A percentile compares a stretch with the other conserved stretches of the same genome.
These are phyloP conservation scores for Cotesia chilonis DNA, from an alignment of 1,140 invertebrate species.

Conservation along the genomic window DNA sequence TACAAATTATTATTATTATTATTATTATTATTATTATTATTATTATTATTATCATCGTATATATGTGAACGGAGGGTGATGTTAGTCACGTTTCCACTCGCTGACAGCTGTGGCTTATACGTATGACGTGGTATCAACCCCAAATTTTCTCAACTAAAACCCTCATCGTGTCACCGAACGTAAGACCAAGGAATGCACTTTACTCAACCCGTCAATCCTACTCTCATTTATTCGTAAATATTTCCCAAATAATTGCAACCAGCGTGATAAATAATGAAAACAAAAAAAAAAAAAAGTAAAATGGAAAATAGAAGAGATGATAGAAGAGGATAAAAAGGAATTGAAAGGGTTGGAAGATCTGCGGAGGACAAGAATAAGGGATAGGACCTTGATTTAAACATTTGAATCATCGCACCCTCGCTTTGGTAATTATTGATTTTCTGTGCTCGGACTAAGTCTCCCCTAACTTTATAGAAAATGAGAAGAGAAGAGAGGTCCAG, in stretches of 20 bases:
- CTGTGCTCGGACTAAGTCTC: slow-evolving; percentile 58
- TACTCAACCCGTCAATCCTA: slow-evolving; percentile 12
- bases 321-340: not conserved
- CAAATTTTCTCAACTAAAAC: slow-evolving; percentile 60
- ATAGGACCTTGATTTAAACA: slow-evolving; percentile 62
- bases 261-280: too few relatives aligned
- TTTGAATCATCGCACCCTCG: slow-evolving; percentile 65
- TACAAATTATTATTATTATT: slow-evolving; percentile 57
- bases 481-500: slow-evolving; percentile 41
- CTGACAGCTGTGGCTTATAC: slow-evolving; percentile 67
- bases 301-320: too few relatives aligned
- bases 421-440: slow-evolving; percentile 67
- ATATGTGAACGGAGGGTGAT: slow-evolving; percentile 51
- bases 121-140: slow-evolving; percentile 66
- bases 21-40: slow-evolving; percentile 66
- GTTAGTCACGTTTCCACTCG: slow-evolving; percentile 65
- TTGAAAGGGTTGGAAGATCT: slow-evolving; percentile 11
- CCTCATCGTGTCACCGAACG: slow-evolving; percentile 58
- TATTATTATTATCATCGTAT: slow-evolving; percentile 64
- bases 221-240: slow-evolving; percentile 4
- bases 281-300: not conserved
- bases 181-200: slow-evolving; percentile 62
- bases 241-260: not conserved
- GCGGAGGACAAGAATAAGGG: not conserved
- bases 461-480: slow-evolving; percentile 58